Evolutionary conservation across 2,113 vertebrate species (phyloP).

Genomic region (Rattus norvegicus): GRCr8 NC_086028.1:83914001-83914500

Average conservation of each 20-base stretch:
- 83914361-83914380: conserved; percentile 62
- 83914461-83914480: conserved; percentile 76
- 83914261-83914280: conserved; percentile 23
- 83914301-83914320: not conserved
- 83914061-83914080: conserved; percentile 68
- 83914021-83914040: conserved; percentile 29
- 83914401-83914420: conserved; percentile 67
- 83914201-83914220: conserved; percentile 3
- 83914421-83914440: conserved; percentile 69
- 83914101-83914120: conserved; percentile 60
- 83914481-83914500: conserved; percentile 52
- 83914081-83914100: conserved; percentile 69
- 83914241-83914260: not conserved
- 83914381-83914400: conserved; percentile 39
- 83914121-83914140: not conserved
- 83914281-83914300: conserved; percentile 63
- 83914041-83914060: conserved; percentile 67
- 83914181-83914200: not conserved
- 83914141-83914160: not conserved
- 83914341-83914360: conserved; percentile 65
- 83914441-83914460: conserved; percentile 73
- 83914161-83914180: not conserved
- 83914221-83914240: not conserved
- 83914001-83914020: not conserved
- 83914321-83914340: conserved; percentile 62